A percentile compares a stretch with the other conserved stretches of the same genome.
phyloP scores from a whole-genome alignment of 2,888 invertebrate genomes.

The Lithophane leautieri region DNA sequence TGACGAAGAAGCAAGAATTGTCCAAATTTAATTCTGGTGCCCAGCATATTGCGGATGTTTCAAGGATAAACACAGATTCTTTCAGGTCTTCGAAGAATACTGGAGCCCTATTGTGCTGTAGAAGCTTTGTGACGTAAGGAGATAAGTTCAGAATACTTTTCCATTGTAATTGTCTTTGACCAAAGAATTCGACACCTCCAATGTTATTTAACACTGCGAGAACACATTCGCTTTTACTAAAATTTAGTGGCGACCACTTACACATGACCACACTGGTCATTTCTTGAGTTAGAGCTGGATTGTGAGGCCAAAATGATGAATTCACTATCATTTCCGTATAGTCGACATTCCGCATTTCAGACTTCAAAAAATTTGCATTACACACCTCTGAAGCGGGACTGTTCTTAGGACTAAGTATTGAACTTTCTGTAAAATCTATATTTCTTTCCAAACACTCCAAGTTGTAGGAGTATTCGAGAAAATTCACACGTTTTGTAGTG shows the following conservation, averaged over 20 bases:
- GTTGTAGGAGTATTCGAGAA: constrained; percentile 78
- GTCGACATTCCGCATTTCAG: constrained; percentile 76
- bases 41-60: constrained; percentile 81
- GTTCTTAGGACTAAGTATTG: constrained; percentile 72
- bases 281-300: constrained; percentile 75
- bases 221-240: constrained; percentile 70
- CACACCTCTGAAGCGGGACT: constrained; percentile 77
- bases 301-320: constrained; percentile 83
- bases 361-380: constrained; percentile 68
- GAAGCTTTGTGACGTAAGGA: constrained; percentile 65
- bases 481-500: constrained; percentile 77
- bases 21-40: constrained; percentile 69
- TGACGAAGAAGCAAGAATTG: constrained; percentile 78
- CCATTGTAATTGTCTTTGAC: constrained; percentile 70
- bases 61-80: constrained; percentile 72
- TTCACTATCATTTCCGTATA: constrained; percentile 80
- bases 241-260: constrained; percentile 79
- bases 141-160: constrained; percentile 74
- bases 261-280: constrained; percentile 73
- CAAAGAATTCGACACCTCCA: constrained; percentile 80
- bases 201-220: constrained; percentile 82
- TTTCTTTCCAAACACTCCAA: constrained; percentile 78
- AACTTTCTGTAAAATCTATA: constrained; percentile 75
- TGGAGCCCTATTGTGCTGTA: constrained; percentile 57
- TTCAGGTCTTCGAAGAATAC: constrained; percentile 71